Evolutionary conservation across 1,140 invertebrate species (phyloP).

Genomic region (Aphis craccivora): DNA sequence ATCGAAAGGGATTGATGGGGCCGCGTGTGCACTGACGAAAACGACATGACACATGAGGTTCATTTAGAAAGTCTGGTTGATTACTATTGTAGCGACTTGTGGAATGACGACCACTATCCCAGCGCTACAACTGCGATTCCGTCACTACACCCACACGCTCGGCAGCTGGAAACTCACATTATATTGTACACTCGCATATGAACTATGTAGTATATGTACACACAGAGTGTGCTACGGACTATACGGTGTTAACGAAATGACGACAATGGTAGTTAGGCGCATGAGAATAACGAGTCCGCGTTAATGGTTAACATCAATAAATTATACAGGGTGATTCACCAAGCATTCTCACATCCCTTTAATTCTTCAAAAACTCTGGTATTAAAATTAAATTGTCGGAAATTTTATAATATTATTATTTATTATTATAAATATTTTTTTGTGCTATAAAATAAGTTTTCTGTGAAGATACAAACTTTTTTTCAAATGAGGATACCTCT

Average conservation of each 20-base stretch:
- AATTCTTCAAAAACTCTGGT: no score
- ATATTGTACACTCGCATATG: neutral
- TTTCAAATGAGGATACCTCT: no score
- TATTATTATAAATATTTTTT: no score
- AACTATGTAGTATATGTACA: neutral
- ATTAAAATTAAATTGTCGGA: no score
- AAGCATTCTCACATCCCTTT: no score
- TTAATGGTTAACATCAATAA: neutral
- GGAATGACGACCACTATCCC: neutral
- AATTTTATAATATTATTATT: no score
- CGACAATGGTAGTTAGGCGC: neutral
- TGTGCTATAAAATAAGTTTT: no score
- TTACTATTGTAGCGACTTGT: conserved; percentile 31
- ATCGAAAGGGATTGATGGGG: conserved; percentile 56
- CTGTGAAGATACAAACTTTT: no score
- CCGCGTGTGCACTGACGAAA: neutral
- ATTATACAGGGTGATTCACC: no score
- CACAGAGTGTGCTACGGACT: no score
- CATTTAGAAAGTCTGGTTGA: conserved; percentile 55
- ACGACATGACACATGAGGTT: conserved; percentile 58
- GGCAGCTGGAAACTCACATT: neutral
- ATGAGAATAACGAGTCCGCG: neutral
- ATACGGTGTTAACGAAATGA: neutral
- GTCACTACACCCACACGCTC: neutral
- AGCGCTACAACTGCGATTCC: neutral